Evolutionary conservation across 2,888 invertebrate species (phyloP).

Genomic region (Zaprionus lineosus): DNA sequence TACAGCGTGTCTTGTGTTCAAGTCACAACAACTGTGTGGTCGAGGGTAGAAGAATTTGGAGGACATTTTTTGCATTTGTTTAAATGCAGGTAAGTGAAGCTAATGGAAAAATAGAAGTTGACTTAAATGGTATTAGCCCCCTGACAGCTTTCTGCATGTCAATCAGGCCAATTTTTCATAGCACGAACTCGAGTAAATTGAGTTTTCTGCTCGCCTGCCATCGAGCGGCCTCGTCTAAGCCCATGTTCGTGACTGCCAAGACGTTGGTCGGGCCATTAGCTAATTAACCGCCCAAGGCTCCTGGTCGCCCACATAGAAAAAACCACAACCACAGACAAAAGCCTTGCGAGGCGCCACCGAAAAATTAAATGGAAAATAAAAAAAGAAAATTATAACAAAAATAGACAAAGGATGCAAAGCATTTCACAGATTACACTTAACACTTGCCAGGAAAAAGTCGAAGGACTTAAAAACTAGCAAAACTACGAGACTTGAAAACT

Average conservation of each 20-base stretch:
- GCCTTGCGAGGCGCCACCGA: conserved; percentile 21
- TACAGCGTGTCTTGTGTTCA: too few species aligned
- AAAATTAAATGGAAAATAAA: not conserved
- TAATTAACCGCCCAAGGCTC: conserved; percentile 55
- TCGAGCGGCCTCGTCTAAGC: too few species aligned
- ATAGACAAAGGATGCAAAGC: conserved; percentile 12
- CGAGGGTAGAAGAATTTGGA: not conserved
- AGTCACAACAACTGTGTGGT: not conserved
- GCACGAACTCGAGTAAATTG: conserved; percentile 39
- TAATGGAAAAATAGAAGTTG: conserved; percentile 9
- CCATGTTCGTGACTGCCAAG: conserved; percentile 44
- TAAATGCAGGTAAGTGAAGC: conserved; percentile 35
- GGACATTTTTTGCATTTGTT: conserved; percentile 41
- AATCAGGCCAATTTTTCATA: conserved; percentile 57
- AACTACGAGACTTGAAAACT: not conserved
- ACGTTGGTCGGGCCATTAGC: conserved; percentile 52
- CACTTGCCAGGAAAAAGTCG: conserved; percentile 11
- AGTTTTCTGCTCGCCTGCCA: conserved; percentile 22
- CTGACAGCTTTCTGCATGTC: conserved; percentile 43
- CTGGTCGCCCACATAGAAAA: conserved; percentile 6
- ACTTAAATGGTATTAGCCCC: conserved; percentile 29
- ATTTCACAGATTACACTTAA: conserved; percentile 14
- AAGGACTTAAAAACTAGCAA: not conserved
- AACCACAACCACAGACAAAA: conserved; percentile 35
- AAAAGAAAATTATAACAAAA: not conserved